A percentile compares a stretch with the other conserved stretches of the same genome.
Conservation (phyloP, 2,888 invertebrate genomes). For the Perizoma affinitatum region DNA sequence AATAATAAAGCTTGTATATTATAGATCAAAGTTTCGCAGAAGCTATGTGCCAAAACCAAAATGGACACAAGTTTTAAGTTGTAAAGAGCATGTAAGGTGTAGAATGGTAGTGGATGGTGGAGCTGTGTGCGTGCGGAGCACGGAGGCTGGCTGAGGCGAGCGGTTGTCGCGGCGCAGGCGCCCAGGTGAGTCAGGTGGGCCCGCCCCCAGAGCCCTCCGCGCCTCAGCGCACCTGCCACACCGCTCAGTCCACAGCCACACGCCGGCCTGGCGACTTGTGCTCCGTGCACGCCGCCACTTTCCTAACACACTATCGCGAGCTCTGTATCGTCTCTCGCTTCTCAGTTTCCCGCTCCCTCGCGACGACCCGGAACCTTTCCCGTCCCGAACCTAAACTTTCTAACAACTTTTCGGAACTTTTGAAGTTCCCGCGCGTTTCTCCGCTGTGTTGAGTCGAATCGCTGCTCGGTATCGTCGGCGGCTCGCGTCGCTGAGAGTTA, state of each 20-base stretch:
- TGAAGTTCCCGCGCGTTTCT: conserved; percentile 56
- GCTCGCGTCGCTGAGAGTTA: conserved; percentile 70
- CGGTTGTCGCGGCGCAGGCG: conserved; percentile 68
- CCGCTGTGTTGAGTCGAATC: conserved; percentile 38
- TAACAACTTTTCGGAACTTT: conserved; percentile 58
- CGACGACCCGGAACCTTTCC: conserved; percentile 59
- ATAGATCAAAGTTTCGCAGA: conserved; percentile 4
- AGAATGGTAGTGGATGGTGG: conserved; percentile 42
- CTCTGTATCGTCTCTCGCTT: conserved; percentile 79
- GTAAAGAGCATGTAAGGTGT: conserved; percentile 32
- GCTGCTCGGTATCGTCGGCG: conserved; percentile 56
- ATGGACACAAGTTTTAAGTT: conserved; percentile 18
- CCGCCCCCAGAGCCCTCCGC: conserved; percentile 78
- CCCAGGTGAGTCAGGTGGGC: conserved; percentile 82
- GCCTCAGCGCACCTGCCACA: conserved; percentile 77
- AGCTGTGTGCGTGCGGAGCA: conserved; percentile 49
- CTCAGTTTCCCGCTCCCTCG: conserved; percentile 76
- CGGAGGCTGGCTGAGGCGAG: conserved; percentile 60
- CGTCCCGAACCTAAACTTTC: conserved; percentile 50
- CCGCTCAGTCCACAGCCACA: conserved; percentile 73
- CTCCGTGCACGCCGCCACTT: conserved; percentile 81
- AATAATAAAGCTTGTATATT: too few species aligned
- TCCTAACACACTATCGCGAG: conserved; percentile 81
- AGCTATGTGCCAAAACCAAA: conserved; percentile 9
- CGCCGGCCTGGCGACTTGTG: conserved; percentile 80